Percentiles rank a stretch among this genome's conserved stretches.
These are phyloP conservation scores for Agapornis canus DNA, from an alignment of 2,797 vertebrate species.

Conservation along the genomic window DNA sequence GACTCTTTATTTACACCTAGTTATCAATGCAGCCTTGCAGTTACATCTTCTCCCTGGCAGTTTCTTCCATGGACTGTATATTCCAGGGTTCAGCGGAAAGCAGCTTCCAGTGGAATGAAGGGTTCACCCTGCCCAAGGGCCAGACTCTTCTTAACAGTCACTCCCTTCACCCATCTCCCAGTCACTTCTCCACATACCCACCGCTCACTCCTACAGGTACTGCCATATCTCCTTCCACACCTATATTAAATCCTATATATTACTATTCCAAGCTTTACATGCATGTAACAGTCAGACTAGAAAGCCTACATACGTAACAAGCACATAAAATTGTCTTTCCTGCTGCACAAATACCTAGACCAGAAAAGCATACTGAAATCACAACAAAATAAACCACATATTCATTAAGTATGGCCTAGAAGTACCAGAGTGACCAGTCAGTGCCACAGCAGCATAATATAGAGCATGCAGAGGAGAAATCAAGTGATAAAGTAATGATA, in stretches of 20 bases:
- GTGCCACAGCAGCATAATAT: not conserved
- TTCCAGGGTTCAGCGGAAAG: rapidly evolving
- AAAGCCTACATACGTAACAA: not conserved
- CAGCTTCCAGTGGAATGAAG: rapidly evolving
- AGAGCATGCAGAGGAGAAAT: not conserved
- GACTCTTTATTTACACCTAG: not conserved
- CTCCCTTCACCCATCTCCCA: rapidly evolving
- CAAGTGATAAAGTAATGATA: not conserved
- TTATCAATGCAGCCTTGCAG: rapidly evolving
- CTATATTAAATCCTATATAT: not conserved
- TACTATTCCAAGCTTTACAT: not conserved
- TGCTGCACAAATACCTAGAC: not conserved
- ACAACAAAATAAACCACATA: rapidly evolving
- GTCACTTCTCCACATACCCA: too few relatives aligned
- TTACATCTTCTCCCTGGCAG: not conserved
- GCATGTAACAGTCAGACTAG: not conserved
- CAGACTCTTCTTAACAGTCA: rapidly evolving
- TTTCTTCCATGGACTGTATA: not conserved
- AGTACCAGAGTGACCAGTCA: rapidly evolving
- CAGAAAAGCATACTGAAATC: not conserved
- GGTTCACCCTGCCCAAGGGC: not conserved
- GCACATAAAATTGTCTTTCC: not conserved
- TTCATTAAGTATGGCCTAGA: not conserved
- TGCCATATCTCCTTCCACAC: not conserved
- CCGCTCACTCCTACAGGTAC: not conserved